Base-by-base conservation (phyloP, 2,797 vertebrate genomes). In the Paedocypris micromegethes region DNA sequence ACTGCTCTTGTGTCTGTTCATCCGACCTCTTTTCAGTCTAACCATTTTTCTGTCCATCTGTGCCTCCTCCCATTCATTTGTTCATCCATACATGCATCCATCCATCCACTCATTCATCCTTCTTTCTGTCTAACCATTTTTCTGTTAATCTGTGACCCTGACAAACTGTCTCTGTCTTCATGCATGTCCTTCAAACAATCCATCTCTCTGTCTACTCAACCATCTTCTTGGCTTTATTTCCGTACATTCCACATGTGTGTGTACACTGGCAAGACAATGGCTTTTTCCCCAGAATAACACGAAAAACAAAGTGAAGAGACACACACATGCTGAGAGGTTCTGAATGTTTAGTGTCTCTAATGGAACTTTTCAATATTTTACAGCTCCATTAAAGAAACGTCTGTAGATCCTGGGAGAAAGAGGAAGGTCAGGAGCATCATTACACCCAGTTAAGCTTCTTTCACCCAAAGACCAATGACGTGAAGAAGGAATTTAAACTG, bases 371-470 rank as follows among this genome's bases (percentile, higher is more conserved):
- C 37, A 73, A 55, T 56, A 59, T 72, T 72, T 72, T 69, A 64
- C 65, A 72, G 53, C 60, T 77, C 62, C 66, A 55, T 64, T 56
- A 59, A 61, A 72, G 54, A 72, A 51, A 61, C 57, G 66, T 67
- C 58, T 41, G 43, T 47, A 46, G 56, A 47, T 62, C 2, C 62
- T 68, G 62, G 55, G 68, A 2, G 67, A 59, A 74, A 76, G 0
- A 63, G 7, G 57, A 77, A 68, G 58, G 64, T 80, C 72, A 66
- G 56, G 5, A 45, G 53, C 72, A 45, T 23, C 62, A 78, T 78
- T 73, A 73, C 54, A 73, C 58, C 48, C 47, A 58, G 53, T 57
- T 8, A 64, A 51, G 51, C 58, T 53, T 66, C 5, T 45, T 41
- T 58, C 58, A 7, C 57, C 52, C 42, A 56, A 44, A 70, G 66